Conservation (phyloP, 2,888 invertebrate genomes). For the Leptarthrus brevirostris region DNA sequence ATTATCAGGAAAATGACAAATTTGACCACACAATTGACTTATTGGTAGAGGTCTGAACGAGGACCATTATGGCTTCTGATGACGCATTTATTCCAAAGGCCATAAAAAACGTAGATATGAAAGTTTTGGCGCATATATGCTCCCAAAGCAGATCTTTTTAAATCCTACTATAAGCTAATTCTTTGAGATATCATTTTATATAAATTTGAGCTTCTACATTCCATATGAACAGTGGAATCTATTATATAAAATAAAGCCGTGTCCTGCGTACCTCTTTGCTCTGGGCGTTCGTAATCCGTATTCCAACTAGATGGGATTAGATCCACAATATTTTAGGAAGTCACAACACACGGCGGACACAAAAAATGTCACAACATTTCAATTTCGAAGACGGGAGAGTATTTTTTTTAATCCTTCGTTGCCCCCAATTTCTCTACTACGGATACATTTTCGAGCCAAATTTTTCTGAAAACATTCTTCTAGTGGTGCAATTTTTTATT, state of each 20-base stretch:
- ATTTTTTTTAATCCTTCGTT: neutral
- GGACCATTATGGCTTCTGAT: neutral
- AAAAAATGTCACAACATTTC: conserved; percentile 21
- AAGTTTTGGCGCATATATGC: no score
- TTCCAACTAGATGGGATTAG: neutral
- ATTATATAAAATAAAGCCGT: conserved; percentile 19
- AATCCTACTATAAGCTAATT: no score
- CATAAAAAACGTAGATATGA: neutral
- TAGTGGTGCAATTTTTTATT: neutral
- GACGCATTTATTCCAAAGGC: neutral
- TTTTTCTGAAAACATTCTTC: neutral
- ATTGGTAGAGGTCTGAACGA: neutral
- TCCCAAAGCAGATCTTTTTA: no score
- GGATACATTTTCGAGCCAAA: neutral
- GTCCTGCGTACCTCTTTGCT: conserved; percentile 19
- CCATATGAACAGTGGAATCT: no score
- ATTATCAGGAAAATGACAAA: no score
- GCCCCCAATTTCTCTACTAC: neutral
- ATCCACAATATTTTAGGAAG: neutral
- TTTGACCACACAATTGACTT: no score
- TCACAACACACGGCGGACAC: neutral
- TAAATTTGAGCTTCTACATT: no score
- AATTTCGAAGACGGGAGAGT: neutral
- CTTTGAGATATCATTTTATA: no score
- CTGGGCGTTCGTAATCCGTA: neutral